phyloP scores from a whole-genome alignment of 2,797 vertebrate species.

The Halcyon chelicuti region DNA sequence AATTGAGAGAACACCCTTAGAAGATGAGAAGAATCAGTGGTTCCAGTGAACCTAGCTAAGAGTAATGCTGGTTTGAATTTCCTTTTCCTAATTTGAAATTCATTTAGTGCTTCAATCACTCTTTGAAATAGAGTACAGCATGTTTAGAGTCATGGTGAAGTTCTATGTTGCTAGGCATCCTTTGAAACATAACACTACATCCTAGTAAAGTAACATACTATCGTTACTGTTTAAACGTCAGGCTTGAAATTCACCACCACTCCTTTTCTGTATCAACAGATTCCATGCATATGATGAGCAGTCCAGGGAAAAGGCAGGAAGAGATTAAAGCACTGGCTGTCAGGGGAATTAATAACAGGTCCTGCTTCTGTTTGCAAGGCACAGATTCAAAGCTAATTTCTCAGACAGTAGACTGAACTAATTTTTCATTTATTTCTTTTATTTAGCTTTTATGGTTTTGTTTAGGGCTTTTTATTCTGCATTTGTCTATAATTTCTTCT shows the following conservation, averaged over 20 bases:
- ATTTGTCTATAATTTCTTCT: not conserved
- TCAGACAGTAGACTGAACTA: not conserved
- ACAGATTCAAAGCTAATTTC: constrained; percentile 18
- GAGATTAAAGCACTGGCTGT: constrained; percentile 48
- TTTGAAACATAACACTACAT: constrained; percentile 59
- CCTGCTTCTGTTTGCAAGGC: constrained; percentile 21
- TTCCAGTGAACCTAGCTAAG: not conserved
- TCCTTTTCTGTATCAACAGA: constrained; percentile 4
- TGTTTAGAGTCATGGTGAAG: constrained; percentile 4
- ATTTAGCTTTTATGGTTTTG: not conserved
- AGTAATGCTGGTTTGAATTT: constrained; percentile 44
- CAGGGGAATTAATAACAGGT: constrained; percentile 31
- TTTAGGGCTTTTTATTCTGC: not conserved
- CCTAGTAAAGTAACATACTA: constrained; percentile 32
- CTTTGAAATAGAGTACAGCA: constrained; percentile 62
- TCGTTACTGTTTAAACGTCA: constrained; percentile 6
- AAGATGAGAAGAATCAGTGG: not conserved
- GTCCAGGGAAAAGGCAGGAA: constrained; percentile 33
- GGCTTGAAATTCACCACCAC: constrained; percentile 52
- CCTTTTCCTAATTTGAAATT: constrained; percentile 51
- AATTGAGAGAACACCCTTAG: not conserved
- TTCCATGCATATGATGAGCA: constrained; percentile 50
- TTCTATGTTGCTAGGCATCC: constrained; percentile 26
- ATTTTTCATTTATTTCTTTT: not conserved
- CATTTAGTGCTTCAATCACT: constrained; percentile 25